Evolutionary conservation across 1,140 invertebrate species (phyloP), one percentile per base, ranked within the genome.

Genomic region (Drosophila willistoni): DNA sequence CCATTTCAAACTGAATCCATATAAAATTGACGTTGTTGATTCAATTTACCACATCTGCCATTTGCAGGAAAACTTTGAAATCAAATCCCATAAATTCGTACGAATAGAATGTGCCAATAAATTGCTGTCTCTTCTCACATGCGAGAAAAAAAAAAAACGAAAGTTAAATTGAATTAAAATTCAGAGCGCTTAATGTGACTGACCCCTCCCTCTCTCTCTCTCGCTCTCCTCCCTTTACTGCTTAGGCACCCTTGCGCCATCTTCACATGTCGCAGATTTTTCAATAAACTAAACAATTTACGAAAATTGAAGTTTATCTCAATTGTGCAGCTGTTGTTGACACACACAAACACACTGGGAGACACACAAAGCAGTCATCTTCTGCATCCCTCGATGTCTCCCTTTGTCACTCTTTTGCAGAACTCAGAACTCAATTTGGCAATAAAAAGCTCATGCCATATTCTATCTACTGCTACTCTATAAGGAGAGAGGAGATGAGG

Each of bases 251-350:
- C 44, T 51, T 7, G 44, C 44, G 44, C 44, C 44, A 51, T 79
- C 84, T 89, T 89, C 80, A 89, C 86, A 82, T 87, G 84, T 90
- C 85, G 84, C 80, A 89, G 73, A 76, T 89, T 89, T 89, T 89
- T 89, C 84, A 89, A 89, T 89, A 89, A 89, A 89, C 84, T 89
- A 89, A 89, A 89, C 84, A 89, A 89, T 89, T 89, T 89, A 89
- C 84, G 84, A 89, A 89, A 89, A 89, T 89, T 89, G 84, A 90
- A 89, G 84, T 89, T 89, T 89, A 89, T 89, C 84, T 89, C 84
- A 89, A 89, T 89, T 89, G 84, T 89, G 84, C 84, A 89, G 84
- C 84, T 89, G 84, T 84, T 89, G 84, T 89, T 89, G 84, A 89
- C 84, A 89, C 67, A 66, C 70, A 72, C 77, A 47, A 1, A 89